These are phyloP conservation scores for Panagrolaimus sp. DNA, from an alignment of 1,140 invertebrate species.

Conservation along the genomic window DNA sequence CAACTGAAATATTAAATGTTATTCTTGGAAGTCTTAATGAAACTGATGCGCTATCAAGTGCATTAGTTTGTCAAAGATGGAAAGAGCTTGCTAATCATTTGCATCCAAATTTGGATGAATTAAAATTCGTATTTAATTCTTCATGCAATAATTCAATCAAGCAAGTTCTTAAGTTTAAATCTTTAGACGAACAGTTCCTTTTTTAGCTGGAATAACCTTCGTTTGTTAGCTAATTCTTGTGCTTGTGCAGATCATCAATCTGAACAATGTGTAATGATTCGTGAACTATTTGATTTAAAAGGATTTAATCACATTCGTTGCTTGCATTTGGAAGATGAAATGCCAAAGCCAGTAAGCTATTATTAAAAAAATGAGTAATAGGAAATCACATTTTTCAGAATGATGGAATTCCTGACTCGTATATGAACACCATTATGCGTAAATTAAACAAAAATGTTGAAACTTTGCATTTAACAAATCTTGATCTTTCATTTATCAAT, in stretches of 20 bases:
- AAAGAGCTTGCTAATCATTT: neutral
- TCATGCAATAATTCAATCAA: neutral
- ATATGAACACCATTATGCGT: neutral
- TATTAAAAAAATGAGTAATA: neutral
- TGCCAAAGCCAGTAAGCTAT: constrained; percentile 6
- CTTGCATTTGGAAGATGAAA: neutral
- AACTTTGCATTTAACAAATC: neutral
- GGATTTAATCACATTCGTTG: neutral
- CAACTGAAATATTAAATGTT: neutral
- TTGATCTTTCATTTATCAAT: constrained; percentile 6
- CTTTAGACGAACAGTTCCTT: neutral
- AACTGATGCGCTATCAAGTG: neutral
- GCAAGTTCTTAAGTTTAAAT: neutral
- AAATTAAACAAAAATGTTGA: neutral
- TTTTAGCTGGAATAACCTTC: neutral
- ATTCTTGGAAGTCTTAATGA: neutral
- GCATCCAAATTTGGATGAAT: neutral
- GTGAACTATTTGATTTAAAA: neutral
- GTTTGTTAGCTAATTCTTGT: neutral
- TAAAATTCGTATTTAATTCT: neutral
- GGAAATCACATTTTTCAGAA: neutral
- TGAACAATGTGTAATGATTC: neutral
- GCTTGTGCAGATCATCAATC: neutral
- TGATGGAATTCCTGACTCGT: neutral
- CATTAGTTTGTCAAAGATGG: neutral